Evolutionary conservation across 2,888 invertebrate genomes (phyloP), one percentile per base, ranked within the genome.

Genomic region (Drosophila phalerata): DNA sequence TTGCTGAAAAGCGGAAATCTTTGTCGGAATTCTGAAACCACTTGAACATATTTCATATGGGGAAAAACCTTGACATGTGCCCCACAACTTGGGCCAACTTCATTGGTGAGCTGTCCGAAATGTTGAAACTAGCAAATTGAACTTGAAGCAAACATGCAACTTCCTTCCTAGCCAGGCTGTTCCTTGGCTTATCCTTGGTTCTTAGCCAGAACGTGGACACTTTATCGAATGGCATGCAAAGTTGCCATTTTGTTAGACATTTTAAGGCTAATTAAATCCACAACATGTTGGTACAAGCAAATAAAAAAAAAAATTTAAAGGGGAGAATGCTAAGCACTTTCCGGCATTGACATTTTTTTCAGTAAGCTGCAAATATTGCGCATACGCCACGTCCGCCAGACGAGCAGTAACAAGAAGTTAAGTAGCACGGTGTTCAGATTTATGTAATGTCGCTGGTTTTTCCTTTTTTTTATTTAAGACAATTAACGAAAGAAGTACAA

Each of bases 211-310:
- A 37, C 17, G 73, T 30, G 63, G 69, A 68, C 77, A 74, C 38
- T 64, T 64, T 47, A 55, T 64, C 65, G 53, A 56, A 58, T 82
- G 77, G 79, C 83, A 83, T 83, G 83, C 74, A 66, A 82, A 53
- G 53, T 56, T 69, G 82, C 77, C 88, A 82, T 83, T 84, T 84
- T 69, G 57, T 48, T 52, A 43, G 66, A 81, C 79, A 69, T 79
- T 85, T 85, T 77, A 65, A 80, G 84, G 84, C 85, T 84, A 84
- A 84, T 84, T 84, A 84, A 84, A 78, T 84, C 84, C 88, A 80
- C 71, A 66, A 65, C 75, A 71, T 79, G 73, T 49, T 47, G 45
- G 47, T 25, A 40, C 32, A 60, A 75, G 65, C 56, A 62, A 37
- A n/a, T 56, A 43, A 40, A 67, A 68, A 70, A 49, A 49, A 60